Conservation (phyloP, 2,113 vertebrate genomes). For the Spilogale gracilis region DNA sequence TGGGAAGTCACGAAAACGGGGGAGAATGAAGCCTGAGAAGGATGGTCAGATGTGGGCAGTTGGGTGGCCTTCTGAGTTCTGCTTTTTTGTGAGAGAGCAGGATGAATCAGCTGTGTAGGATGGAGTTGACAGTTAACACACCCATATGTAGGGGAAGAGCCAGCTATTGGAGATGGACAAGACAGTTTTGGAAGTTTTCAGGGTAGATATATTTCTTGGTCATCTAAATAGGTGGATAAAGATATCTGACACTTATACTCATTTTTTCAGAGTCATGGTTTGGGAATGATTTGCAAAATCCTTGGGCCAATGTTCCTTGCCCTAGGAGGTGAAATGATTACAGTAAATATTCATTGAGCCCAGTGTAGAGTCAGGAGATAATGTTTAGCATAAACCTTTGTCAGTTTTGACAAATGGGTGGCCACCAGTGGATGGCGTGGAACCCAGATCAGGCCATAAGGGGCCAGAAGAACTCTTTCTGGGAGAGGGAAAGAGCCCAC, state of each 20-base stretch:
- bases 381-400: background rate
- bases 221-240: background rate
- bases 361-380: background rate
- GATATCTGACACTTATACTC: background rate
- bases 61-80: background rate
- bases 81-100: background rate
- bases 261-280: constrained; percentile 28
- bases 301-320: background rate
- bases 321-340: constrained; percentile 3
- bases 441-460: background rate
- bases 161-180: background rate
- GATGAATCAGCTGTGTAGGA: background rate
- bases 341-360: background rate
- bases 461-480: background rate
- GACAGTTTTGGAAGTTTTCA: background rate
- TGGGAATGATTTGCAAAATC: constrained; percentile 2
- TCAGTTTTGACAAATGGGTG: background rate
- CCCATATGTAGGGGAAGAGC: background rate
- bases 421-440: background rate
- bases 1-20: background rate
- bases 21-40: background rate
- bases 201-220: background rate
- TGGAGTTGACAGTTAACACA: background rate
- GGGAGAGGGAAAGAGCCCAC: background rate
- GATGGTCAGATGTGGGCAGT: background rate